Base-by-base conservation (phyloP, 2,113 vertebrate species). In the Todiramphus chloris region DNA sequence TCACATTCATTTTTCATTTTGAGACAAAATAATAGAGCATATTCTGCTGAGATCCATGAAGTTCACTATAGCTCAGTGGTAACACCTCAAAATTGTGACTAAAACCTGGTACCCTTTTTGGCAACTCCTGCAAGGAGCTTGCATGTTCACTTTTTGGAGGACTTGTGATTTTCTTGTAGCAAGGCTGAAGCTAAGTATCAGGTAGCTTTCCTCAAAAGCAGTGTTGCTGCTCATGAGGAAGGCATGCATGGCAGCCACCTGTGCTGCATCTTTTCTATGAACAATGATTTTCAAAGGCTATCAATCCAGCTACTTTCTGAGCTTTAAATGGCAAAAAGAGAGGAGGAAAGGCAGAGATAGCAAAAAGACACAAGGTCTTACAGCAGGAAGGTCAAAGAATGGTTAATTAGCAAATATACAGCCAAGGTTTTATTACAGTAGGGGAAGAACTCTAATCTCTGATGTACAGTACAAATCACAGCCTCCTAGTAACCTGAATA, bases 1-100 rank as follows among this genome's bases (percentile, higher is more conserved):
- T 94, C 91, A 7, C 78, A 94, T 81, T 91, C 58, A 80, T 95
- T 97, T 96, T 96, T 14, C 73, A 91, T 96, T 95, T 87, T 56
- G 48, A 93, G 94, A 73, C 28, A 41, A 94, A 94, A 63, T 62
- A 84, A 35, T 59, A 51, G 17, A 88, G 77, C 41, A 51, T 80
- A 55, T 84, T 31, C 31, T 87, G 27, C 16, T 90, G 31, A 39
- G 51, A 20, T 85, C 23, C 39, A 39, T 77, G 19, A 67, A 9
- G 14, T 93, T 95, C 15, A 69, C 51, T n/a, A 37, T 53, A 76
- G 16, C 39, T 89, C 41, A 73, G 17, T 16, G 3, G 16, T 30
- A 67, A 60, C 8, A 39, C 10, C 9, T 50, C 30, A 59, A 58
- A 74, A 69, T 28, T 39, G 4, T 16, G 68, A 74, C 35, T 53